These are phyloP conservation scores for Lepetodrilus schrolli DNA, from an alignment of 2,888 invertebrate species.

Conservation along the genomic window DNA sequence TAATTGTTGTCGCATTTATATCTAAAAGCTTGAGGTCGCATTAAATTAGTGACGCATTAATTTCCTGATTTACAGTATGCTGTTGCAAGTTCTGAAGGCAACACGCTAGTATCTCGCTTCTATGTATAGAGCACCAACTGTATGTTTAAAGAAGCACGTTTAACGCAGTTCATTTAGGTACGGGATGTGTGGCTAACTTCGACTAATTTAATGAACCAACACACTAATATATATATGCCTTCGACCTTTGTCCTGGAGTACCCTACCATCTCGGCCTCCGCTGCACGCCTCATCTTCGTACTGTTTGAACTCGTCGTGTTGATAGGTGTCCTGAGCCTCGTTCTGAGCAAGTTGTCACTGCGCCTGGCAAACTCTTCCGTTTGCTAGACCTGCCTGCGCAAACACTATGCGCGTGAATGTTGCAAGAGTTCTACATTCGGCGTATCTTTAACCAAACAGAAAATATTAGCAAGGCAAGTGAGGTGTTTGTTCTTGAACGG, in stretches of 20 bases:
- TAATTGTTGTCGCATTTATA: too few species aligned
- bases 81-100: too few species aligned
- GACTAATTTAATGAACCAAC: neutral
- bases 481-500: neutral
- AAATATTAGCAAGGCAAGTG: conserved; percentile 7
- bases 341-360: conserved; percentile 19
- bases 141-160: too few species aligned
- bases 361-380: neutral
- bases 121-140: too few species aligned
- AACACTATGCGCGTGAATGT: conserved; percentile 22
- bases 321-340: conserved; percentile 2
- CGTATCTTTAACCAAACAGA: conserved; percentile 12
- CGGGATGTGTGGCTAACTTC: too few species aligned
- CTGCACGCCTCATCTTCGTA: too few species aligned
- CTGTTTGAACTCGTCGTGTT: conserved; percentile 15
- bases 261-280: neutral
- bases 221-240: neutral
- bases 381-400: conserved; percentile 23
- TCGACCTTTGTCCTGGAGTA: neutral
- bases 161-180: too few species aligned
- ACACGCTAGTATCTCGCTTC: too few species aligned
- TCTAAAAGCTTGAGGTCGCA: too few species aligned
- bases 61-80: too few species aligned
- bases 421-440: neutral
- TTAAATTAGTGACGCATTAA: too few species aligned